Percentiles rank a stretch among this genome's conserved stretches.
These are phyloP conservation scores for Eupithecia exiguata DNA, from an alignment of 2,888 invertebrate genomes.

Conservation along the genomic window DNA sequence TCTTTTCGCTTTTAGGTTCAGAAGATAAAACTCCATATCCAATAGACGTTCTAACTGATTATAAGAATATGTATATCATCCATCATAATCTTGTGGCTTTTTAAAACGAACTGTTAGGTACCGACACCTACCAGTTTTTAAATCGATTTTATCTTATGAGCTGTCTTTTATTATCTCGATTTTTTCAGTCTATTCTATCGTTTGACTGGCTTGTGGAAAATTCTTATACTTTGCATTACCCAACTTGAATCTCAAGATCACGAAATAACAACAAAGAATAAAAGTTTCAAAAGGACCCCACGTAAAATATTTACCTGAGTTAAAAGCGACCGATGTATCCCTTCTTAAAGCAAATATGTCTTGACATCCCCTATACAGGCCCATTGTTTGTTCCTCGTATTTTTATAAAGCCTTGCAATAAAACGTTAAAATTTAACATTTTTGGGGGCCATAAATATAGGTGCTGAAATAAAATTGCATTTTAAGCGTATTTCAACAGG, in stretches of 20 bases:
- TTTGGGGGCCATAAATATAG: constrained; percentile 79
- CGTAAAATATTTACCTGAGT: constrained; percentile 37
- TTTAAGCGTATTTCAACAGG: constrained; percentile 80
- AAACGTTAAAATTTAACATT: constrained; percentile 83
- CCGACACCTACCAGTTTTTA: neutral
- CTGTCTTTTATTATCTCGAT: too few species aligned
- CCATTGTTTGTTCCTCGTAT: constrained; percentile 81
- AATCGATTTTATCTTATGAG: neutral
- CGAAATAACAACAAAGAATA: constrained; percentile 23
- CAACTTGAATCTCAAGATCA: constrained; percentile 11
- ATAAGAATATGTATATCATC: neutral
- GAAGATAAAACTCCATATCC: neutral
- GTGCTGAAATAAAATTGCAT: constrained; percentile 80
- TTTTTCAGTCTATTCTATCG: neutral
- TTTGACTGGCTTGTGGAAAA: neutral
- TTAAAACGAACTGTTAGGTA: neutral
- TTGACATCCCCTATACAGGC: constrained; percentile 72
- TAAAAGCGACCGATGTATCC: constrained; percentile 34
- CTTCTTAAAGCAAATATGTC: constrained; percentile 60
- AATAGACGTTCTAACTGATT: neutral
- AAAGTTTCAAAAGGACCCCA: constrained; percentile 31
- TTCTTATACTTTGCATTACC: neutral
- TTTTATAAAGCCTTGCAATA: constrained; percentile 80
- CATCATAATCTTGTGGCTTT: neutral
- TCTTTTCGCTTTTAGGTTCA: neutral